A percentile compares a stretch with the other conserved stretches of the same genome.
These are phyloP conservation scores for Alethe diademata DNA, from an alignment of 2,113 vertebrate species.

Conservation along the genomic window DNA sequence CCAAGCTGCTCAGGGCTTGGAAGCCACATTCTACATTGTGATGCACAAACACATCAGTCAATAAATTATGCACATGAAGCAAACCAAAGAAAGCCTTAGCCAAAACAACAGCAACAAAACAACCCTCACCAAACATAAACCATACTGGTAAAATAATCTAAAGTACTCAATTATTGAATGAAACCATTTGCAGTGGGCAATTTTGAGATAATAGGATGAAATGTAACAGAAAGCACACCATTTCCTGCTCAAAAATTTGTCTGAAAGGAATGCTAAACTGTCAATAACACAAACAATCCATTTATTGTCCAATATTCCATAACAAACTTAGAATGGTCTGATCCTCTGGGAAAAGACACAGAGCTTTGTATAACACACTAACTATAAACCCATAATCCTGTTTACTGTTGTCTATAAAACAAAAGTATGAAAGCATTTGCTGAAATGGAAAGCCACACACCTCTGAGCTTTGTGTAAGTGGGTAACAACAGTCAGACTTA, in stretches of 20 bases:
- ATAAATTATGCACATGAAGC: not conserved
- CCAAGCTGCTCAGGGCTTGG: not conserved
- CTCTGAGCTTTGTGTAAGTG: not conserved
- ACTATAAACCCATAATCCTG: not conserved
- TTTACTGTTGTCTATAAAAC: not conserved
- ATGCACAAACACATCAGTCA: not conserved
- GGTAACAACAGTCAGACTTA: not conserved
- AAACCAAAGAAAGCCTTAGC: not conserved
- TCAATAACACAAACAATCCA: not conserved
- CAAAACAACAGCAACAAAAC: not conserved
- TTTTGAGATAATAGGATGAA: not conserved
- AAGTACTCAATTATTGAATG: not conserved
- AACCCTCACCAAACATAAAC: not conserved
- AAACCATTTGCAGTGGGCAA: not conserved
- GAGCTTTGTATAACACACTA: not conserved
- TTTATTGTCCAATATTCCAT: not conserved
- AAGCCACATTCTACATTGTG: not conserved
- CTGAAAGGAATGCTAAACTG: not conserved
- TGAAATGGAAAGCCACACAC: not conserved
- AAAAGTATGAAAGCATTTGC: not conserved
- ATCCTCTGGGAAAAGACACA: not conserved
- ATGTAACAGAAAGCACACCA: not conserved
- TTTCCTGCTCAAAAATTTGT: not conserved
- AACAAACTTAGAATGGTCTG: not conserved
- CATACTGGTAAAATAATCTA: not conserved